Base-by-base conservation (phyloP, 2,888 invertebrate genomes). In the Drosophila multiciliata region DNA sequence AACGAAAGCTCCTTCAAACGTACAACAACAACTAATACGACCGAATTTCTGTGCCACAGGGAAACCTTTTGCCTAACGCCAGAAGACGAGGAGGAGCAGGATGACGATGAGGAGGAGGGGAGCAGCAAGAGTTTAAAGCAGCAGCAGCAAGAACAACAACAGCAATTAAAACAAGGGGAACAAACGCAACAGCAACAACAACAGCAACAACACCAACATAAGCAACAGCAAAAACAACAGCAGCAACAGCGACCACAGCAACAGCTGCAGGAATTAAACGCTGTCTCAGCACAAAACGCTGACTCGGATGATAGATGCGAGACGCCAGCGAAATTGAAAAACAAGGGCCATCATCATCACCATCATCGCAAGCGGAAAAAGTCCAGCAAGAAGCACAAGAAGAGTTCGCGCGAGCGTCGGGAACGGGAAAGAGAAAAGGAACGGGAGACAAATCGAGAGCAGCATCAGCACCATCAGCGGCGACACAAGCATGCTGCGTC, bases 41-140 rank as follows among this genome's bases (percentile, higher is more conserved):
- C 92, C 89, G 93, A 93, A 87, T 93, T 93, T 91, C 84, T 93
- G 80, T 92, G 91, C 78, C 92, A 93, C 88, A 91, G 92, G 80
- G 92, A 92, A 83, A 92, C 92, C 53, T 93, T 93, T 83, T 93
- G 93, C 75, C 78, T 93, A 54, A 91, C 93, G 61, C 92, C 93
- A 53, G 93, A 92, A 78, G 91, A 90, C 73, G 91, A 91, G 70
- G 91, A 91, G 60, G 87, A 91, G 52, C 80, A 89, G 17, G 83
- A 83, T 42, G 78, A 86, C 32, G 81, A 80, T n/a, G 87, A 81
- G 15, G 87, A 81, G 15, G 23, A 45, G 75, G 69, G 60, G 38
- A 58, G 57, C 61, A 63, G 20, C 64, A 68, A 67, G 78, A 67
- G 76, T 23, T 23, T 45, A 8, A 45, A 45, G 15, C 45, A 45